These are phyloP conservation scores for Neodiprion fabricii DNA, from an alignment of 1,140 invertebrate species.

Conservation along the genomic window DNA sequence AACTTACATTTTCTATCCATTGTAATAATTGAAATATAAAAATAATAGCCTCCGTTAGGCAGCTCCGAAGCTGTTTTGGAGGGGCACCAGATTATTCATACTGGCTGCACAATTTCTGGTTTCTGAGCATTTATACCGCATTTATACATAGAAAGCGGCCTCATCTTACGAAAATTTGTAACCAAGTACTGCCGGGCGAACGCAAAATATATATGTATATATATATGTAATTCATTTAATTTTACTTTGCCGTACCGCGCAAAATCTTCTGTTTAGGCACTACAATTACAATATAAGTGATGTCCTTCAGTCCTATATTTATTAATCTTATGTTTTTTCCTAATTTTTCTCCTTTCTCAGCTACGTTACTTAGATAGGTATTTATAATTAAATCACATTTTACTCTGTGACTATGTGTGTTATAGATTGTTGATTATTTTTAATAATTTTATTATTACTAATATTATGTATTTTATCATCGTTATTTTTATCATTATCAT, in stretches of 20 bases:
- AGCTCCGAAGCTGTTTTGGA: conserved; percentile 25
- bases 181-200: conserved; percentile 8
- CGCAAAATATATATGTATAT: background rate
- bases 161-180: background rate
- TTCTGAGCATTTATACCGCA: conserved; percentile 44
- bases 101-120: conserved; percentile 38
- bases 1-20: conserved; percentile 21
- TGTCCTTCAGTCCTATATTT: conserved; percentile 51
- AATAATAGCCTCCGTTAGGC: conserved; percentile 55
- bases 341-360: background rate
- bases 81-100: conserved; percentile 30
- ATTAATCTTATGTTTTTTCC: conserved; percentile 19
- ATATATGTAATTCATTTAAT: conserved; percentile 18
- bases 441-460: background rate
- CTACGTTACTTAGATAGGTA: conserved; percentile 13
- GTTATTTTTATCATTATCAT: conserved; percentile 21
- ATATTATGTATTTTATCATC: background rate
- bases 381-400: conserved; percentile 25
- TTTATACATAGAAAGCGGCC: background rate
- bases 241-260: conserved; percentile 13
- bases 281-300: conserved; percentile 45
- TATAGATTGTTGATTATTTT: conserved; percentile 16
- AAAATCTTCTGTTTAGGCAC: conserved; percentile 31
- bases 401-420: conserved; percentile 21
- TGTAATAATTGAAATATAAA: conserved; percentile 49